Conservation (phyloP, 2,797 vertebrate genomes). For the Tinamus major region DNA sequence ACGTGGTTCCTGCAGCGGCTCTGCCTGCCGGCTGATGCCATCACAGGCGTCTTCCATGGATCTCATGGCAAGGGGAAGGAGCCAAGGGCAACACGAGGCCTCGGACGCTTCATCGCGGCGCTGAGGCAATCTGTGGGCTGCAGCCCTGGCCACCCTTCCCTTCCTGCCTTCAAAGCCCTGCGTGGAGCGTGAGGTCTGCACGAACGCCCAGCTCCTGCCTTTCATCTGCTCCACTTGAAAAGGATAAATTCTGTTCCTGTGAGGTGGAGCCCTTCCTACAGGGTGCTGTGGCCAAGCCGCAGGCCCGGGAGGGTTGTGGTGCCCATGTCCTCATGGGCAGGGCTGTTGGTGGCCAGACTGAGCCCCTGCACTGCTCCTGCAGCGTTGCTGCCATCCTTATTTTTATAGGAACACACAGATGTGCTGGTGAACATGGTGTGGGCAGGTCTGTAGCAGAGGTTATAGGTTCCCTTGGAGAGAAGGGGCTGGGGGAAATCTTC, state of each 20-base stretch:
- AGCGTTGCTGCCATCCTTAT: background rate
- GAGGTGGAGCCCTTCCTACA: background rate
- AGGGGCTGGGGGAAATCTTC: background rate
- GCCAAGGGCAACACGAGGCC: background rate
- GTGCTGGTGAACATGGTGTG: background rate
- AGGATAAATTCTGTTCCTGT: background rate
- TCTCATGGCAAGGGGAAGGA: background rate
- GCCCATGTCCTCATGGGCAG: background rate
- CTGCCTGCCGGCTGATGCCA: background rate
- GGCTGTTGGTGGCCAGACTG: background rate
- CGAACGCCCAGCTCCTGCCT: background rate
- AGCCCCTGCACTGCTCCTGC: background rate
- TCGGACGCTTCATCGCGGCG: rapidly evolving
- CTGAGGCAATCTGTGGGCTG: background rate
- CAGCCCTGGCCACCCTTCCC: background rate
- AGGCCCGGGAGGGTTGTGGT: background rate
- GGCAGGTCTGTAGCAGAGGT: background rate
- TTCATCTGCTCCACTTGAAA: background rate
- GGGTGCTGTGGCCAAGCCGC: background rate
- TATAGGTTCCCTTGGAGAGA: background rate
- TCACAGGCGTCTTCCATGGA: rapidly evolving
- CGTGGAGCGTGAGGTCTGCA: background rate
- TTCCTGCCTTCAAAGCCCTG: constrained; percentile 4
- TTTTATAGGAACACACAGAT: rapidly evolving
- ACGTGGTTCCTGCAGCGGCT: background rate